Conservation (phyloP, 2,113 vertebrate species). For the Neolamprologus fasciatus region DNA sequence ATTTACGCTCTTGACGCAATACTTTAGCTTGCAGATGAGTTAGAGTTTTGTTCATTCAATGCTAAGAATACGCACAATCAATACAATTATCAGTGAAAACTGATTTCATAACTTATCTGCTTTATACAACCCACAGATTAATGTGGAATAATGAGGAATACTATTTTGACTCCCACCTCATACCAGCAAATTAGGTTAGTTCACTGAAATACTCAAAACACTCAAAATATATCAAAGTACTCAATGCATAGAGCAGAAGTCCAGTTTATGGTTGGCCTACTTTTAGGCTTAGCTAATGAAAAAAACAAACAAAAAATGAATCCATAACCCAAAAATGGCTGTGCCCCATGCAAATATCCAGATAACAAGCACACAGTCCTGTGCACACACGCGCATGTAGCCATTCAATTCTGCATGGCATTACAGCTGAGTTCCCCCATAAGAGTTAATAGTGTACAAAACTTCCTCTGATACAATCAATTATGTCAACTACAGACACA, state of each 20-base stretch:
- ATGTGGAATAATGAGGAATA: background rate
- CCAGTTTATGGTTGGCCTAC: background rate
- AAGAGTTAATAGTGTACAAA: constrained; percentile 51
- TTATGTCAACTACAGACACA: constrained; percentile 48
- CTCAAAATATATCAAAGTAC: background rate
- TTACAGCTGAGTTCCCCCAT: background rate
- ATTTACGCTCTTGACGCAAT: background rate
- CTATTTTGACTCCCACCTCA: background rate
- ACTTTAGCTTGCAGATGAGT: background rate
- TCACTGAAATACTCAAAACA: background rate
- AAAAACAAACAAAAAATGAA: background rate
- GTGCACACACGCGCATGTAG: background rate
- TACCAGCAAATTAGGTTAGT: background rate
- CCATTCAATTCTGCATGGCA: background rate
- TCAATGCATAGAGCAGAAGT: background rate
- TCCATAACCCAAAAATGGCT: background rate
- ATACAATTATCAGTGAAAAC: background rate
- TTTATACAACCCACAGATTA: background rate
- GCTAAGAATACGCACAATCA: background rate
- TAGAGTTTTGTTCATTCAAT: background rate
- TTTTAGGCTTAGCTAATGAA: background rate
- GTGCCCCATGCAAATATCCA: background rate
- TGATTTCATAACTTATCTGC: background rate
- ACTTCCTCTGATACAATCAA: constrained; percentile 49
- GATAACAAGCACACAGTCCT: background rate